Base-by-base conservation (phyloP, 2,797 vertebrate species). In the Coregonus ussuriensis region DNA sequence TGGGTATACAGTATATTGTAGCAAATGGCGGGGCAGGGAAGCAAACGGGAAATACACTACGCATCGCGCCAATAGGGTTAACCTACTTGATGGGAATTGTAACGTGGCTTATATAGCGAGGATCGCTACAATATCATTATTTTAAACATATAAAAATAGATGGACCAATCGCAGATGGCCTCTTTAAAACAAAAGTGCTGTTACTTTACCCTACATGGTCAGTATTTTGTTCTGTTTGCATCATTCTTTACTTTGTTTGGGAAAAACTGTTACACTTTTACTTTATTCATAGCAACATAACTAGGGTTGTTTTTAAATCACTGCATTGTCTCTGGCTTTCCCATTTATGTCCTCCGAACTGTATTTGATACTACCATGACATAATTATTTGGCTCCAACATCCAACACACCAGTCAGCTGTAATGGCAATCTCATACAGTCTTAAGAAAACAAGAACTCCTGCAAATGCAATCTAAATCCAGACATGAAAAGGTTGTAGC, bases 391-490 rank as follows among this genome's bases (percentile, higher is more conserved):
- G n/a, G 65, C 65, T 71, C 75, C 74, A 59, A 71, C 79, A 21
- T 78, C 77, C 80, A 84, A 80, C 86, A 87, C 80, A 81, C 79
- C 79, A 89, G 87, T 88, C 93, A 93, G 92, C 91, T 94, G 93
- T 88, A 88, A 92, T 93, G 91, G 91, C 90, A 84, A 93, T 93
- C 90, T 86, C 87, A 90, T 84, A 78, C 80, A 78, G 78, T 84
- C 51, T 75, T 70, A 35, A 67, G 86, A 80, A 83, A 81, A 92
- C 92, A 88, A 77, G 86, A 14, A 81, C 84, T 81, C 77, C 87
- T 89, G 91, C 79, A 76, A 87, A 88, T 82, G 82, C 79, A 86
- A 89, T 91, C 87, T 88, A 75, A 89, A 80, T 79, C 85, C 80
- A 87, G 89, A 92, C 88, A 87, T 82, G 72, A 85, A 87, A 84